These are phyloP conservation scores for Octomys mimax DNA, from an alignment of 2,797 vertebrate species.

Conservation along the genomic window DNA sequence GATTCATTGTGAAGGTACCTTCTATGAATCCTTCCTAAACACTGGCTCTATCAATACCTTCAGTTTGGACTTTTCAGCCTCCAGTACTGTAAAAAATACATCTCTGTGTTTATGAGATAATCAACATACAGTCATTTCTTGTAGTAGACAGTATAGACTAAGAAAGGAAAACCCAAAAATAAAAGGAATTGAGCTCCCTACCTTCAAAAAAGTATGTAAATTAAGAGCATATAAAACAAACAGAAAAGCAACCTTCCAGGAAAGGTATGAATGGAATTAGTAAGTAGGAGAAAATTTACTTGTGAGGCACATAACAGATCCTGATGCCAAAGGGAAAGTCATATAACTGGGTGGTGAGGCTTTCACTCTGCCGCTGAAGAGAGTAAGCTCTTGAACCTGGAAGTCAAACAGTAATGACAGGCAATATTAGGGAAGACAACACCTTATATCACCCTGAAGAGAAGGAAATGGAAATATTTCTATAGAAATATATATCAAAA, in stretches of 20 bases:
- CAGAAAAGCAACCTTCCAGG: background rate
- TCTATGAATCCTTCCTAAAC: background rate
- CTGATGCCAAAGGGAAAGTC: background rate
- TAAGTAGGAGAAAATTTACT: background rate
- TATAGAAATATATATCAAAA: background rate
- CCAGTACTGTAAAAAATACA: background rate
- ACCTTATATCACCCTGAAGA: background rate
- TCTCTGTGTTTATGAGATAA: background rate
- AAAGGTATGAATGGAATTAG: background rate
- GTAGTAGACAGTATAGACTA: background rate
- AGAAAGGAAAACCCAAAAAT: background rate
- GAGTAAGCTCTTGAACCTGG: background rate
- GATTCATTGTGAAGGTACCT: background rate
- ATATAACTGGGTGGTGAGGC: too few relatives aligned
- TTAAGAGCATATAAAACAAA: background rate
- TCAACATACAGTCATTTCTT: background rate
- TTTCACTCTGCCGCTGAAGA: background rate
- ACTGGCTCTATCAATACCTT: background rate
- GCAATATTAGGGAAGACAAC: background rate
- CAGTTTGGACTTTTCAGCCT: background rate
- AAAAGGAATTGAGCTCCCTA: conserved; percentile 33
- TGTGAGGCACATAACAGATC: background rate
- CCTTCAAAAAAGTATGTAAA: background rate
- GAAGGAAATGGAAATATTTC: background rate
- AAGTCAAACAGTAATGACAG: background rate